Conservation (phyloP, 2,888 invertebrate species). For the Hemicrepidius hirtus region DNA sequence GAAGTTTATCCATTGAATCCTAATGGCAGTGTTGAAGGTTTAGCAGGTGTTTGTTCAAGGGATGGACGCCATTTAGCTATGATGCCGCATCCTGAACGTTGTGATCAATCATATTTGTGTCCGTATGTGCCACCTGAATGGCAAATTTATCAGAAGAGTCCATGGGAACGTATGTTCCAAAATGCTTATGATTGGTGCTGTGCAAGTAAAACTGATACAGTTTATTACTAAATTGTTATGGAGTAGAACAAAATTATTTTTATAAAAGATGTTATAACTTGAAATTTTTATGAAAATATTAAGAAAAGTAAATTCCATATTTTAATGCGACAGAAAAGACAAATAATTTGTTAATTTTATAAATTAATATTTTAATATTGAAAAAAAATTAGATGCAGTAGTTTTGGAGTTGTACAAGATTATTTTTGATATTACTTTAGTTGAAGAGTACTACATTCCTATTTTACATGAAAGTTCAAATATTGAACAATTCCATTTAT, state of each 20-base stretch:
- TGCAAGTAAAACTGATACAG: not conserved
- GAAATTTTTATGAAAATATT: not conserved
- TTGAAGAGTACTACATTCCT: too few species aligned
- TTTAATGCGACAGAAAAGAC: too few species aligned
- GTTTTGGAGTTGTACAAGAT: too few species aligned
- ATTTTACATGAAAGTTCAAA: too few species aligned
- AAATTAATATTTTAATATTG: too few species aligned
- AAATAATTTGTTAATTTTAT: too few species aligned
- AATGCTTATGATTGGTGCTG: constrained; percentile 87
- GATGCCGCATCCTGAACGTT: constrained; percentile 99
- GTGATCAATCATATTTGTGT: constrained; percentile 93
- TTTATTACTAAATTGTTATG: not conserved
- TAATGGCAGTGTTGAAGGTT: constrained; percentile 89
- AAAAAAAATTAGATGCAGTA: too few species aligned
- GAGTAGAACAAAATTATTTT: too few species aligned
- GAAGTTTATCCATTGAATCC: constrained; percentile 94
- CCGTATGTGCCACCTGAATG: constrained; percentile 79
- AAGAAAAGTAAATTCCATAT: too few species aligned
- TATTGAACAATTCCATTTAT: too few species aligned
- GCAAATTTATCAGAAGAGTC: constrained; percentile 78
- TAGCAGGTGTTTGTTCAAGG: constrained; percentile 91
- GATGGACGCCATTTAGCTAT: constrained; percentile 97
- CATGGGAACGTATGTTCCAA: constrained; percentile 94
- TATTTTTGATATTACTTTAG: too few species aligned
- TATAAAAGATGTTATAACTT: too few species aligned